phyloP scores from a whole-genome alignment of 1,140 invertebrate species.

The Papilio machaon region DNA sequence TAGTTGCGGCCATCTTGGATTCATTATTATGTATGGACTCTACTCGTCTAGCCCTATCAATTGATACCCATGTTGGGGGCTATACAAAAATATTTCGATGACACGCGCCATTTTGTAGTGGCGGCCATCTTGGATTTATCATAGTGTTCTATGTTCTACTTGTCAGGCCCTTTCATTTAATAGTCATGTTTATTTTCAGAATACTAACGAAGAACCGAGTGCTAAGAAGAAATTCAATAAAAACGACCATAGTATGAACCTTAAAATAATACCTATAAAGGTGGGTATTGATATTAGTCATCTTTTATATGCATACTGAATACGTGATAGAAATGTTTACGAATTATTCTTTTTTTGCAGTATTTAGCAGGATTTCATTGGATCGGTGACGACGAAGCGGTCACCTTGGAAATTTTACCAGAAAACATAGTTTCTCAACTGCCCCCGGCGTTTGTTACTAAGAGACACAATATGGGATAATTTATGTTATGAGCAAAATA shows the following conservation, averaged over 20 bases:
- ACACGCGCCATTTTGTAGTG: too few relatives aligned
- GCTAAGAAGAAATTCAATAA: slow-evolving; percentile 48
- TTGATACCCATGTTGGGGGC: too few relatives aligned
- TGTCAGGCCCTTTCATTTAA: too few relatives aligned
- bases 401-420: slow-evolving; percentile 64
- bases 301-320: background rate
- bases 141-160: too few relatives aligned
- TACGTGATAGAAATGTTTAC: slow-evolving; percentile 1
- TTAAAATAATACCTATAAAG: slow-evolving; percentile 61
- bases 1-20: background rate
- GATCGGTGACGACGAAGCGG: slow-evolving; percentile 67
- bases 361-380: slow-evolving; percentile 72
- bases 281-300: slow-evolving; percentile 44
- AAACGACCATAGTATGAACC: slow-evolving; percentile 30
- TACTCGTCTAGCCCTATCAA: too few relatives aligned
- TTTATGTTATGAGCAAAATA: slow-evolving; percentile 32
- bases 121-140: too few relatives aligned
- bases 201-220: slow-evolving; percentile 43
- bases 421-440: slow-evolving; percentile 70
- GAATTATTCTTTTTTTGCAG: slow-evolving; percentile 51
- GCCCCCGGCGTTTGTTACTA: slow-evolving; percentile 56
- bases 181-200: slow-evolving; percentile 41
- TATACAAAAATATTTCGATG: too few relatives aligned
- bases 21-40: background rate
- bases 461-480: slow-evolving; percentile 50